A percentile compares a stretch with the other conserved stretches of the same genome.
Conservation (phyloP, 2,888 invertebrate genomes). For the Holacanthella duospinosa region DNA sequence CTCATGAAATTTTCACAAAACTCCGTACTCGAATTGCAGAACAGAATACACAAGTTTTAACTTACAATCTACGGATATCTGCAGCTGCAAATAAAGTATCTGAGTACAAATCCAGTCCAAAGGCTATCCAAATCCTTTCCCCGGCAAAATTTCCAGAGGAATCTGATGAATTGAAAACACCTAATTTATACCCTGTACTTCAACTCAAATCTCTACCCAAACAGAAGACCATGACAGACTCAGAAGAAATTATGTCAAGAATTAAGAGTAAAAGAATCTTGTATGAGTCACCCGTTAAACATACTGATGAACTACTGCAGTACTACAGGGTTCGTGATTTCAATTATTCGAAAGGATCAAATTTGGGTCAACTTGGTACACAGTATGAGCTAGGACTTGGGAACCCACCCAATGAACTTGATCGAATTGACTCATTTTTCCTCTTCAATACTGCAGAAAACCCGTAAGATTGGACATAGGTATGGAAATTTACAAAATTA, state of each 20-base stretch:
- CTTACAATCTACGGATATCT: slow-evolving; percentile 16
- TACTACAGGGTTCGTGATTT: slow-evolving; percentile 29
- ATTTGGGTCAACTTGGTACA: slow-evolving; percentile 24
- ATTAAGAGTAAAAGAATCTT: slow-evolving; percentile 1
- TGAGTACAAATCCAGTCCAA: slow-evolving; percentile 24
- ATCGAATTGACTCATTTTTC: slow-evolving; percentile 32
- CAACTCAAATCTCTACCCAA: slow-evolving; percentile 9
- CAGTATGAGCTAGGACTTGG: slow-evolving; percentile 28
- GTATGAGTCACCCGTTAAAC: slow-evolving; percentile 21
- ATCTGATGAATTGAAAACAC: not conserved
- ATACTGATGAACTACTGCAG: slow-evolving; percentile 31
- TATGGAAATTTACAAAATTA: too few relatives aligned
- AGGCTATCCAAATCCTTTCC: slow-evolving; percentile 31
- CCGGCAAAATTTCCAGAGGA: slow-evolving; percentile 33
- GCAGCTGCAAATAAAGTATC: slow-evolving; percentile 24
- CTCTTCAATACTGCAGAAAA: slow-evolving; percentile 35
- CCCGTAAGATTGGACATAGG: slow-evolving; percentile 23
- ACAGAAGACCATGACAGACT: slow-evolving; percentile 7
- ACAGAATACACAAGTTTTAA: slow-evolving; percentile 19
- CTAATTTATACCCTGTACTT: slow-evolving; percentile 8
- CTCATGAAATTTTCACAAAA: slow-evolving; percentile 29
- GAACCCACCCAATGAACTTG: slow-evolving; percentile 19
- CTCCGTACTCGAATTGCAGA: slow-evolving; percentile 24
- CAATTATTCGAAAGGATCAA: slow-evolving; percentile 5
- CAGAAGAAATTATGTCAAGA: not conserved